Base-by-base conservation (phyloP, 2,888 invertebrate species). In the Dryomyza anilis region DNA sequence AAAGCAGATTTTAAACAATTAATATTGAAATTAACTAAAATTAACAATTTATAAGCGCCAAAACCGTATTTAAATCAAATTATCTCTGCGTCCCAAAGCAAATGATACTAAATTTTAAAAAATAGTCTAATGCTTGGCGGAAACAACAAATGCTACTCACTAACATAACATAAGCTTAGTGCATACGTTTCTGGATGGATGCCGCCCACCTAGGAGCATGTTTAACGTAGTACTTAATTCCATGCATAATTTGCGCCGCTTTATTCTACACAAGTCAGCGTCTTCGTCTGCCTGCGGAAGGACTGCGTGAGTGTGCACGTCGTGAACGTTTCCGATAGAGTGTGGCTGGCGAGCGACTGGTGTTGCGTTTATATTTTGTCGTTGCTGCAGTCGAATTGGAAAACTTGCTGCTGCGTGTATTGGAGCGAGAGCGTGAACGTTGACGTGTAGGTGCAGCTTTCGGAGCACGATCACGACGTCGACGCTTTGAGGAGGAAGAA, bases 401-500 rank as follows among this genome's bases (percentile, higher is more conserved):
- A 48, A 67, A 50, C 53, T 71, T 46, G 66, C 45, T 5, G 60
- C 63, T 48, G 64, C 65, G 4, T 67, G 71, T 23, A 74, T 74
- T 14, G 0, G 75, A 74, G 8, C 72, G 70, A 4, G 79, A 72
- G 48, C 69, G 55, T 55, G 69, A 75, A 55, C 70, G 52, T 75
- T 63, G 70, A n/a, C 25, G 64, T 60, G 45, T 19, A 14, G 14
- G 43, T 53, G 57, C 16, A 10, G 57, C 59, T 25, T 63, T 70
- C 63, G 68, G 56, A 46, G 55, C 12, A 8, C 43, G 59, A 58
- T 56, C 67, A 63, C 61, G 69, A 50, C 39, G 62, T 69, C 76
- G 74, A 69, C 69, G 74, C 52, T 74, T 78, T 14, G 74, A 66
- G 27, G 69, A 70, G 10, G 74, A 68, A n/a, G n/a, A n/a, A n/a